phyloP scores from a whole-genome alignment of 2,797 vertebrate species.

The Mormyrus proboscirostris region DNA sequence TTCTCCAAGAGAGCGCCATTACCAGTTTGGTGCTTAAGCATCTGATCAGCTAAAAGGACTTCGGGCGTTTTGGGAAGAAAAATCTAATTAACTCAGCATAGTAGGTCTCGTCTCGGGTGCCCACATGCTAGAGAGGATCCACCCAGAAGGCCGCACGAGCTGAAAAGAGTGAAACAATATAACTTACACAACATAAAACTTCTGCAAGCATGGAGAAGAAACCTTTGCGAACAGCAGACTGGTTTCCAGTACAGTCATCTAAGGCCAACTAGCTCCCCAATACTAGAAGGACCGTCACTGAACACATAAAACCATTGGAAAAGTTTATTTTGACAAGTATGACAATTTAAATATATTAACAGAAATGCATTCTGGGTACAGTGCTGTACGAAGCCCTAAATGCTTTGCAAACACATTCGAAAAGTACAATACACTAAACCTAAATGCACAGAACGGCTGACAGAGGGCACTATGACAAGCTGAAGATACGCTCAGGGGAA shows the following conservation, averaged over 20 bases:
- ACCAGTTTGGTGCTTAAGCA: neutral
- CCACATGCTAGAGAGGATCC: neutral
- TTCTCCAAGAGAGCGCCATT: neutral
- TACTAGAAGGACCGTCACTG: neutral
- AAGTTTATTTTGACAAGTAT: neutral
- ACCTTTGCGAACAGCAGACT: neutral
- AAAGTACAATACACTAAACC: neutral
- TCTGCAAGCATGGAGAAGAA: neutral
- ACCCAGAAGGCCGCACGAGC: neutral
- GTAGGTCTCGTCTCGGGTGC: neutral
- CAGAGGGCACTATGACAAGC: neutral
- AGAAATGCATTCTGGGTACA: neutral
- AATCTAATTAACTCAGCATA: neutral
- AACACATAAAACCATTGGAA: neutral
- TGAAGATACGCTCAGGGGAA: neutral
- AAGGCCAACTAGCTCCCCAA: neutral
- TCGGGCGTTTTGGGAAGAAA: neutral
- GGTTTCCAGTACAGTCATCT: neutral
- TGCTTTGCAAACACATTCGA: neutral
- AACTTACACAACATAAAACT: neutral
- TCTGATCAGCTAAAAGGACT: neutral
- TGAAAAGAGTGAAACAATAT: neutral
- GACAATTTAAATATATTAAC: neutral
- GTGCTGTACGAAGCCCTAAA: neutral
- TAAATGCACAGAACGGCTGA: neutral